These are phyloP conservation scores for Hyla sarda DNA, from an alignment of 2,113 vertebrate species.

Conservation along the genomic window DNA sequence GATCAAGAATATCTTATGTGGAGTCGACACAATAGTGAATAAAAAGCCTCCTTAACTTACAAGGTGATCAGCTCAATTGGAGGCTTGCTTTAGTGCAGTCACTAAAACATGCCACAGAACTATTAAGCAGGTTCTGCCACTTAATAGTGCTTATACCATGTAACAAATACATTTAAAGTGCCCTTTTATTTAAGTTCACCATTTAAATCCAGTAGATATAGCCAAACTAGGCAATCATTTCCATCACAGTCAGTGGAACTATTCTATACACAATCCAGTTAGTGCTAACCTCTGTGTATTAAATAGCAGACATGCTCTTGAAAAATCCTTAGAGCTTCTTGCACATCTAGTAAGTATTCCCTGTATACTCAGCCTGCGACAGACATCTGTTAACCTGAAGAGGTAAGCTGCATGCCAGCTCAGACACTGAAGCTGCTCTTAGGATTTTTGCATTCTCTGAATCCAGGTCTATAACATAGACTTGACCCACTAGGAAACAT, in stretches of 20 bases:
- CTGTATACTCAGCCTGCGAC: background rate
- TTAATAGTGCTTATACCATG: conserved; percentile 22
- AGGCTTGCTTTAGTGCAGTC: conserved; percentile 8
- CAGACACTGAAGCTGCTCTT: background rate
- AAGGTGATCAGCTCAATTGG: conserved; percentile 45
- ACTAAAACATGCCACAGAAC: background rate
- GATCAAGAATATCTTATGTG: too few relatives aligned
- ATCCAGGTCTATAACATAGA: background rate
- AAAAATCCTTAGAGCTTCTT: background rate
- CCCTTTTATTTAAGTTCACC: background rate
- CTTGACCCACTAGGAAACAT: background rate
- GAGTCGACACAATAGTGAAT: background rate
- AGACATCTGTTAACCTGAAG: background rate
- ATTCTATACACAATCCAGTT: too few relatives aligned
- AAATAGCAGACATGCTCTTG: background rate
- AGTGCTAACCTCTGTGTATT: background rate
- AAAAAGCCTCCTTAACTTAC: conserved; percentile 73
- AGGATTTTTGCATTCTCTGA: background rate
- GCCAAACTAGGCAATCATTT: background rate
- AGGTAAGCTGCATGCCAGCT: background rate
- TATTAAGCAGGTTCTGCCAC: background rate
- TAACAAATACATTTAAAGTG: background rate
- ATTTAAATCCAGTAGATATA: background rate
- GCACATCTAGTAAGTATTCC: background rate
- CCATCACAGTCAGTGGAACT: background rate